Evolutionary conservation across 1,140 invertebrate species (phyloP), one percentile per base, ranked within the genome.

Genomic region (Spodoptera litura): DNA sequence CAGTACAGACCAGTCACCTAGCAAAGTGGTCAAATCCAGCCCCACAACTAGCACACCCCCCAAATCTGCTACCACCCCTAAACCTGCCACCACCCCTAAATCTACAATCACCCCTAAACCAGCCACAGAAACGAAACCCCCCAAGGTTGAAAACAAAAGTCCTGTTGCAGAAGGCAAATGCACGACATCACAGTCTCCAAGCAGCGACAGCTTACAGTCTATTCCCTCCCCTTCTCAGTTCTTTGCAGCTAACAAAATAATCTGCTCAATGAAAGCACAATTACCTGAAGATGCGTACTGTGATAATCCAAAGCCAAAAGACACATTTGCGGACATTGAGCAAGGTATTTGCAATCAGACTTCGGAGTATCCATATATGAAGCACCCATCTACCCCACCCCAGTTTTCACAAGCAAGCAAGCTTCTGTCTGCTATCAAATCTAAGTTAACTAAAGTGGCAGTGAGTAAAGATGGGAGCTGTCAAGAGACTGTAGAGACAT

Each of bases 231-330:
- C 93, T n/a, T 93, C 93, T 62, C 93, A 94, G 53, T 94, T 94
- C 79, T 89, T 93, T 79, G 88, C 92, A 4, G 93, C 93, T 27
- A 94, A 91, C 71, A 94, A 94, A 88, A 93, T 94, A n/a, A 90
- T 94, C 78, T 89, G 88, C 13, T 89, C 93, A 4, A 94, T 94
- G 91, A 94, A 93, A 78, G 93, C 93, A 20, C 93, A 93, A 52
- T 79, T 94, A 53, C 89, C 91, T 38, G 93, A 94, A 70, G 87
- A 94, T 44, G 38, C 38, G 68, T 93, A 88, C 79, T 85, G 83
- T 76, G 87, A 85, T 73, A 94, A 88, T 79, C 78, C 78, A 27
- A 91, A 88, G 77, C 90, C 85, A n/a, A 93, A 91, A 79, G 87
- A 93, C 70, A 91, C 90, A 78, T 94, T 92, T 88, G 92, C 92